These are phyloP conservation scores for Coenonympha arcania DNA, from an alignment of 2,888 invertebrate genomes.

Conservation along the genomic window DNA sequence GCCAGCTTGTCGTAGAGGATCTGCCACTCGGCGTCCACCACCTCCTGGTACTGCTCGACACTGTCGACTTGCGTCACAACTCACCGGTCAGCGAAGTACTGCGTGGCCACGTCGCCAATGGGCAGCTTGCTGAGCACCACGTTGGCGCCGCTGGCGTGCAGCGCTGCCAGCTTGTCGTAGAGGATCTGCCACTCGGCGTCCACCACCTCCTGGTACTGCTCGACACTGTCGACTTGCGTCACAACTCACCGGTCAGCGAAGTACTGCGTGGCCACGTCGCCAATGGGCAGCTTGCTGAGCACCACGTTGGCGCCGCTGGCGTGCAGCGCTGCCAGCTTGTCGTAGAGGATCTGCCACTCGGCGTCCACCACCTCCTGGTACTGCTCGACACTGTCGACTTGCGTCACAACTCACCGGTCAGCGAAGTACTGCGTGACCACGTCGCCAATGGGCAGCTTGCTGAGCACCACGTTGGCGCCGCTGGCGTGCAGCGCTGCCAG, in stretches of 20 bases:
- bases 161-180: constrained; percentile 90
- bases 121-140: constrained; percentile 97
- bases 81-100: constrained; percentile 95
- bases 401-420: constrained; percentile 75
- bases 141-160: constrained; percentile 94
- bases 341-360: constrained; percentile 96
- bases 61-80: constrained; percentile 81
- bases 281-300: constrained; percentile 96
- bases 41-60: constrained; percentile 95
- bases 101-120: constrained; percentile 99
- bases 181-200: constrained; percentile 99
- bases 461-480: constrained; percentile 96
- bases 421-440: constrained; percentile 99
- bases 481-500: constrained; percentile 90
- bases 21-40: constrained; percentile 99
- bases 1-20: constrained; percentile 94
- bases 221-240: constrained; percentile 88
- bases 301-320: constrained; percentile 96
- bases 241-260: constrained; percentile 87
- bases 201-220: constrained; percentile 96
- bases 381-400: constrained; percentile 93
- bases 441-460: constrained; percentile 98
- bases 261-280: constrained; percentile 99
- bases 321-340: constrained; percentile 93
- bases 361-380: constrained; percentile 99